A percentile compares a stretch with the other conserved stretches of the same genome.
Evolutionary conservation across 1,140 invertebrate species (phyloP).

Genomic region (Maniola jurtina): DNA sequence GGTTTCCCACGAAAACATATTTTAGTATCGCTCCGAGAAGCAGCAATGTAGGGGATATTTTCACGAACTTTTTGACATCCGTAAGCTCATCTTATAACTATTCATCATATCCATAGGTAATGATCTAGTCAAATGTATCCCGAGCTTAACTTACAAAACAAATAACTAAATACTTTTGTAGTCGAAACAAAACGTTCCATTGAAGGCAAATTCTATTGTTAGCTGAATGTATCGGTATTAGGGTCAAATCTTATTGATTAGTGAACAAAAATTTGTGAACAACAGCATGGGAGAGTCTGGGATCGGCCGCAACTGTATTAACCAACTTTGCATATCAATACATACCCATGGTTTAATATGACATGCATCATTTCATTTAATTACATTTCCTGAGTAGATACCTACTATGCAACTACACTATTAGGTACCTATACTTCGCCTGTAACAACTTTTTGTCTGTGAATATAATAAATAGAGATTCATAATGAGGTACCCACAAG

Average conservation of each 20-base stretch:
- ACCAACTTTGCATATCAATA: conserved; percentile 74
- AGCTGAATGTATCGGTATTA: conserved; percentile 57
- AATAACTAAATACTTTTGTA: conserved; percentile 11
- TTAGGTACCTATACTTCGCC: background rate
- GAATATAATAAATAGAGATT: too few species aligned
- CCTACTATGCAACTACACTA: background rate
- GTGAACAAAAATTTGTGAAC: conserved; percentile 66
- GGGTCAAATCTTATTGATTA: conserved; percentile 68
- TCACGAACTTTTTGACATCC: too few species aligned
- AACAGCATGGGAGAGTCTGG: conserved; percentile 56
- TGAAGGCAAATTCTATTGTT: conserved; percentile 51
- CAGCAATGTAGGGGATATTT: too few species aligned
- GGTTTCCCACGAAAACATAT: too few species aligned
- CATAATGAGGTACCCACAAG: conserved; percentile 47
- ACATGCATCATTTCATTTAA: conserved; percentile 75
- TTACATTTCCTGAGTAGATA: conserved; percentile 57
- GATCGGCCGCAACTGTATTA: conserved; percentile 52
- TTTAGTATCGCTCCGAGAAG: too few species aligned
- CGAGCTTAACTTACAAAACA: background rate
- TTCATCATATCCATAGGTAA: too few species aligned
- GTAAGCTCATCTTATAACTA: too few species aligned
- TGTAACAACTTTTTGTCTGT: background rate
- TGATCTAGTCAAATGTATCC: too few species aligned
- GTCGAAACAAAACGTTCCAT: conserved; percentile 41
- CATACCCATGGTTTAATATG: conserved; percentile 69